Percentiles rank a stretch among this genome's conserved stretches.
Conservation (phyloP, 2,888 invertebrate genomes). For the Helleia helle region DNA sequence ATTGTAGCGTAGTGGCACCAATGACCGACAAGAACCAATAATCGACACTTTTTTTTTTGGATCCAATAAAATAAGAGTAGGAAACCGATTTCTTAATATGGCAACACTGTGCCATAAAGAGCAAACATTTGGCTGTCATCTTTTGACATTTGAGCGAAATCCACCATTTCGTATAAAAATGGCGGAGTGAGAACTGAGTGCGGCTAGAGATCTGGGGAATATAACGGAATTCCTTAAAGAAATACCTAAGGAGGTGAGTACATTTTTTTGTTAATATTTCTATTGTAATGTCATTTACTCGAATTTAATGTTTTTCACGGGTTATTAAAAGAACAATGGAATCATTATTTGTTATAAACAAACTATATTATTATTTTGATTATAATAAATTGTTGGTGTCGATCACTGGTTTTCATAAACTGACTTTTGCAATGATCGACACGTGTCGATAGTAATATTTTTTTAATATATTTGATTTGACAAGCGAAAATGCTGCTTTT, state of each 20-base stretch:
- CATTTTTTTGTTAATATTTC: not conserved
- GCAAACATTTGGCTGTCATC: no score
- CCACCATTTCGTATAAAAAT: no score
- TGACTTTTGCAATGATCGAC: constrained; percentile 12
- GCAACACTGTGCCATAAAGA: no score
- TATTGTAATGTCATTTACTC: constrained; percentile 2
- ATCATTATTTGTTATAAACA: not conserved
- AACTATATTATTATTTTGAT: not conserved
- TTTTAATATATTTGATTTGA: constrained; percentile 9
- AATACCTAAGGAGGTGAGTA: not conserved
- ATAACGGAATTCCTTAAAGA: not conserved
- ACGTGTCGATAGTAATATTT: constrained; percentile 15
- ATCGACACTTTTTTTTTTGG: no score
- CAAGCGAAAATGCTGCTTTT: constrained; percentile 11
- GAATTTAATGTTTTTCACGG: not conserved
- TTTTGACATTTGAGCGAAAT: no score
- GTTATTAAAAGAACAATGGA: not conserved
- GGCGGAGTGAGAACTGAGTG: not conserved
- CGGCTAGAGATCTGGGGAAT: not conserved
- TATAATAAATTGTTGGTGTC: not conserved
- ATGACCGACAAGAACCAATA: no score
- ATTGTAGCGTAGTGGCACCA: no score
- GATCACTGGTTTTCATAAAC: constrained; percentile 6
- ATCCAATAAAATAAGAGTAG: no score
- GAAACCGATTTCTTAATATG: no score